Base-by-base conservation (phyloP, 1,140 invertebrate genomes). In the Brachionus asplanchnoidis region DNA sequence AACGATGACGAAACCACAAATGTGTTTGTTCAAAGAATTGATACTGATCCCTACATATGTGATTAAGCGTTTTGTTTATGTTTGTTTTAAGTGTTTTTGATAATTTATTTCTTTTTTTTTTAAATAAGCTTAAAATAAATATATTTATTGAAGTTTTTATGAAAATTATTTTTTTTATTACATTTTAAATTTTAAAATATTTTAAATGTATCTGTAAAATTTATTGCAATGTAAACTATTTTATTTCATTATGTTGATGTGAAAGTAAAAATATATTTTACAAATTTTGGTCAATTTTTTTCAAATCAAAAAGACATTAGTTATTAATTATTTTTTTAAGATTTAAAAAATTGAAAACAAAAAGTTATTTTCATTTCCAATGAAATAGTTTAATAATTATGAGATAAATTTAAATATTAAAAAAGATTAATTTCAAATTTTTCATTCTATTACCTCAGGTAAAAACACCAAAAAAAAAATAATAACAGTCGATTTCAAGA, bases 21-120 rank as follows among this genome's bases (percentile, higher is more conserved):
- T 28, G n/a, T 82, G n/a, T 40, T 44, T n/a, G 8, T 82, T 40
- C 79, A 82, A 82, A 53, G 79, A 65, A 82, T 82, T 42, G 79
- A 82, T 36, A 82, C 53, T 32, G 79, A 82, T 56, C 79, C 79
- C 1, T 82, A 82, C 36, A 23, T 82, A 14, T 65, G 65, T 26
- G 79, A 82, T 65, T 82, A 68, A 53, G 11, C n/a, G n/a, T 20
- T 40, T 40, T 73, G 26, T 36, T 40, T 17, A 42, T 20, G 44
- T 28, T 70, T 32, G 28, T 32, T 32, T 28, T 32, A 26, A 70
- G 4, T 23, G 20, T 20, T n/a, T 65, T 20, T 65, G 12, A 32
- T 68, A 68, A 68, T 3, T 68, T 68, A 36, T 68, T 32, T 14
- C 9, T 14, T 68, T 28, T 32, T n/a, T n/a, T 36, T 36, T 36